These are phyloP conservation scores for Lordiphosa collinella DNA, from an alignment of 1,140 invertebrate genomes.

Conservation along the genomic window DNA sequence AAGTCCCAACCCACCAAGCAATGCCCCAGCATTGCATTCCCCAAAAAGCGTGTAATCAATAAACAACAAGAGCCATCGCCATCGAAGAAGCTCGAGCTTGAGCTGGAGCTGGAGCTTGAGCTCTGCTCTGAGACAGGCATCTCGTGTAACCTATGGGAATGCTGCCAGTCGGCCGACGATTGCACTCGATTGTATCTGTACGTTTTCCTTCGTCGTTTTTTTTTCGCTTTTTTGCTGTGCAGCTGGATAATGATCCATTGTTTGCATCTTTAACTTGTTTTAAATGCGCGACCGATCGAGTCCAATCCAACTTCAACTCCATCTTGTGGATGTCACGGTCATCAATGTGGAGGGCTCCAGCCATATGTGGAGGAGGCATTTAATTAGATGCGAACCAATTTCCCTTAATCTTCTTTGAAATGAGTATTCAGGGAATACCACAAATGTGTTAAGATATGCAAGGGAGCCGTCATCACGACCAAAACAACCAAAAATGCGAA, in stretches of 20 bases:
- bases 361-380: no score
- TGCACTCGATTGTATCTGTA: slow-evolving; percentile 70
- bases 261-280: slow-evolving; percentile 77
- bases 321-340: not conserved
- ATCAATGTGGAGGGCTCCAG: no score
- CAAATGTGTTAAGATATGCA: slow-evolving; percentile 76
- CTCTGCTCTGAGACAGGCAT: slow-evolving; percentile 16
- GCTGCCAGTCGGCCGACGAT: slow-evolving; percentile 34
- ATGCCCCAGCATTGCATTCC: slow-evolving; percentile 67
- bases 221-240: slow-evolving; percentile 32
- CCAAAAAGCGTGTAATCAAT: slow-evolving; percentile 77
- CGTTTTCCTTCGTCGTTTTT: slow-evolving; percentile 31
- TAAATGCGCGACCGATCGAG: slow-evolving; percentile 50
- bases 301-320: slow-evolving; percentile 14
- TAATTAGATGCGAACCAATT: no score
- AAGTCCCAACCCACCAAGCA: slow-evolving; percentile 30
- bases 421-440: slow-evolving; percentile 50
- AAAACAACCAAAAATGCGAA: slow-evolving; percentile 12
- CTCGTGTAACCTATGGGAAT: slow-evolving; percentile 70
- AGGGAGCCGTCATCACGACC: slow-evolving; percentile 54
- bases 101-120: slow-evolving; percentile 10
- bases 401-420: slow-evolving; percentile 22
- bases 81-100: slow-evolving; percentile 30
- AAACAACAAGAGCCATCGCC: slow-evolving; percentile 76
- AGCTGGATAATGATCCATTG: slow-evolving; percentile 74